A percentile compares a stretch with the other conserved stretches of the same genome.
phyloP scores from a whole-genome alignment of 2,113 vertebrate genomes.

The Saccopteryx leptura region DNA sequence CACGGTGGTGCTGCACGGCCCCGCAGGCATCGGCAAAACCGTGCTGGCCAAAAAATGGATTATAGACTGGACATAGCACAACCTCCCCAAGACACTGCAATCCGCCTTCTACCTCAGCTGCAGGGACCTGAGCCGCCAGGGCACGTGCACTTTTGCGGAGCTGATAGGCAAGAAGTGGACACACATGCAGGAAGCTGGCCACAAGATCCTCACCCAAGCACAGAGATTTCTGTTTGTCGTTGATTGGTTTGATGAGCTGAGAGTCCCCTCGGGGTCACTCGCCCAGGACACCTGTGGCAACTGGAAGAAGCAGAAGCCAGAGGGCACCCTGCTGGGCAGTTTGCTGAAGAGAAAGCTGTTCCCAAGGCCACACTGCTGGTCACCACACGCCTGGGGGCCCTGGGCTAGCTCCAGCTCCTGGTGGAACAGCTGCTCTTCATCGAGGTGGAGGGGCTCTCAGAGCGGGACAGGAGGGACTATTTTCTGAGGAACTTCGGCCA shows the following conservation, averaged over 20 bases:
- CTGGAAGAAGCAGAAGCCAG: not conserved
- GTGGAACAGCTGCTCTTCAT: fast-evolving
- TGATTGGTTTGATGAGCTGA: constrained; percentile 31
- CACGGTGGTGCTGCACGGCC: constrained; percentile 70
- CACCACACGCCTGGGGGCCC: constrained; percentile 52
- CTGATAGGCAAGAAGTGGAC: not conserved
- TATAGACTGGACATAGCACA: constrained; percentile 64
- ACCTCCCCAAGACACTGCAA: not conserved
- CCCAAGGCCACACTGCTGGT: not conserved
- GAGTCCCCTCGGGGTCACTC: not conserved
- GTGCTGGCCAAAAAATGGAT: constrained; percentile 61
- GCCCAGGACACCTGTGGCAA: not conserved
- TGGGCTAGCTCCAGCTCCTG: not conserved
- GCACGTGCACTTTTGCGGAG: not conserved
- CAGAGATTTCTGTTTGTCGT: constrained; percentile 52
- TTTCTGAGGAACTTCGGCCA: not conserved
- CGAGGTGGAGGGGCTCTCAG: not conserved
- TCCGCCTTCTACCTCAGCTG: constrained; percentile 64
- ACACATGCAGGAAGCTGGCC: fast-evolving
- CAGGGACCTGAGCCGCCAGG: not conserved
- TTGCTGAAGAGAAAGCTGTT: not conserved
- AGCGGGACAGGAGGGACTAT: not conserved
- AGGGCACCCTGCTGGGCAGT: not conserved
- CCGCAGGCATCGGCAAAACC: constrained; percentile 77
- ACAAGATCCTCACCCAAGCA: not conserved